These are phyloP conservation scores for Limnephilus rhombicus DNA, from an alignment of 2,888 invertebrate species.

Conservation along the genomic window DNA sequence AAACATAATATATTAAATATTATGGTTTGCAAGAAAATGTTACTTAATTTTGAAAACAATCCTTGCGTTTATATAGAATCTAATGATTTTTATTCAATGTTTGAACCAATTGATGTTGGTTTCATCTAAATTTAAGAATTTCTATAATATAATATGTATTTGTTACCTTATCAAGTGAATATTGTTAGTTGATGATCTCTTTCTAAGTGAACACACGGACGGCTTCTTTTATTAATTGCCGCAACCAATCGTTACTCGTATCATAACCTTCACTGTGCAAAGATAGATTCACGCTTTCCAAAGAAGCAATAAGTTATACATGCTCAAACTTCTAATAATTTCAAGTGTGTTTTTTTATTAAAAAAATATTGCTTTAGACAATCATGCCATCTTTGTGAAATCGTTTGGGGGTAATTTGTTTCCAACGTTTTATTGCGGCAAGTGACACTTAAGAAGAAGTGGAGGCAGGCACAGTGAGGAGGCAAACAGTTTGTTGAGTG, in stretches of 20 bases:
- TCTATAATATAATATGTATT: slow-evolving; percentile 53
- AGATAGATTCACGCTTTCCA: background rate
- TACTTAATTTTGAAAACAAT: slow-evolving; percentile 27
- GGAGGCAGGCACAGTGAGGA: background rate
- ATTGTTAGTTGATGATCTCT: slow-evolving; percentile 66
- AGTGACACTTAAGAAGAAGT: background rate
- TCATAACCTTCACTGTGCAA: background rate
- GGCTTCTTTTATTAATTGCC: slow-evolving; percentile 22
- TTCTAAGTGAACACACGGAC: slow-evolving; percentile 63
- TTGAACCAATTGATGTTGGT: slow-evolving; percentile 38
- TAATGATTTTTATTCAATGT: slow-evolving; percentile 47
- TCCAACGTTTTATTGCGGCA: background rate
- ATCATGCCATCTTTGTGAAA: slow-evolving; percentile 51
- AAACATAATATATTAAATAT: background rate
- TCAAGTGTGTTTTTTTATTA: slow-evolving; percentile 7
- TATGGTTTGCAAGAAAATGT: background rate
- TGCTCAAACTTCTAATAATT: background rate
- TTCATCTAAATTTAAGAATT: slow-evolving; percentile 49
- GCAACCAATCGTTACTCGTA: background rate
- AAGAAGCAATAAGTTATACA: background rate
- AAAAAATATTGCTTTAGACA: slow-evolving; percentile 55
- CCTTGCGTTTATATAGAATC: background rate
- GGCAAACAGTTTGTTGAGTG: background rate
- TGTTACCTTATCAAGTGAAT: slow-evolving; percentile 65
- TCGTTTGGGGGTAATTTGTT: background rate